These are phyloP conservation scores for Apogon hyalosoma DNA, from an alignment of 2,797 vertebrate genomes.

Conservation along the genomic window DNA sequence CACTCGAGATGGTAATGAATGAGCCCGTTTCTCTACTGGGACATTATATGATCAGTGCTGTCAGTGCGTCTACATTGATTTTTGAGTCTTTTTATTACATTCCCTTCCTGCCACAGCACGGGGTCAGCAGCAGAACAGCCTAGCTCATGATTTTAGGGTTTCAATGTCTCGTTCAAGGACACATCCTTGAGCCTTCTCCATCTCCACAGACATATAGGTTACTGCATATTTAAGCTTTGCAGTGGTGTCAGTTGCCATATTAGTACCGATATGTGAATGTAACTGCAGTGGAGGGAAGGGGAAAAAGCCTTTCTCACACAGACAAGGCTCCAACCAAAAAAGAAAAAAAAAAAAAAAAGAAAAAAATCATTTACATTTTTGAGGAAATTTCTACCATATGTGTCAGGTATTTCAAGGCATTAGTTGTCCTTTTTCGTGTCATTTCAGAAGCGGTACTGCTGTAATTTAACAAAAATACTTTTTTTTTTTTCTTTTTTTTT, in stretches of 20 bases:
- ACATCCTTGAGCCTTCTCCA: slow-evolving; percentile 25
- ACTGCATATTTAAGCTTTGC: slow-evolving; percentile 23
- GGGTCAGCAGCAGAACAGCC: slow-evolving; percentile 16
- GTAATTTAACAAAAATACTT: slow-evolving; percentile 13
- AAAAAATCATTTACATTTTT: too few relatives aligned
- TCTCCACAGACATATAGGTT: slow-evolving; percentile 14
- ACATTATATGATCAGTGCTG: slow-evolving; percentile 11
- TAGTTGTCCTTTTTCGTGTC: too few relatives aligned
- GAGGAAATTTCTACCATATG: too few relatives aligned
- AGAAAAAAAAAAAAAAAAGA: too few relatives aligned
- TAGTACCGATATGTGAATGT: slow-evolving; percentile 16
- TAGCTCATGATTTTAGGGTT: slow-evolving; percentile 36
- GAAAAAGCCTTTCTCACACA: slow-evolving; percentile 4
- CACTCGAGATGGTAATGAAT: slow-evolving; percentile 27
- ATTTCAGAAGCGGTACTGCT: not conserved
- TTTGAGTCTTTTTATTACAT: slow-evolving; percentile 9
- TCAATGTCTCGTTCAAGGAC: slow-evolving; percentile 61
- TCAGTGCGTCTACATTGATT: slow-evolving; percentile 44
- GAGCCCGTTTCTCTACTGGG: slow-evolving; percentile 20
- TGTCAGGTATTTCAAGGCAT: too few relatives aligned
- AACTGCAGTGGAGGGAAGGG: not conserved
- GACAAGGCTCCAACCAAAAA: slow-evolving; percentile 4
- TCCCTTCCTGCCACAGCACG: not conserved
- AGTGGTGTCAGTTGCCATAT: slow-evolving; percentile 33
- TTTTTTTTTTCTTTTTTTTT: slow-evolving; percentile 4